A percentile compares a stretch with the other conserved stretches of the same genome.
These are phyloP conservation scores for Eilema caniola DNA, from an alignment of 2,888 invertebrate genomes.

Conservation along the genomic window DNA sequence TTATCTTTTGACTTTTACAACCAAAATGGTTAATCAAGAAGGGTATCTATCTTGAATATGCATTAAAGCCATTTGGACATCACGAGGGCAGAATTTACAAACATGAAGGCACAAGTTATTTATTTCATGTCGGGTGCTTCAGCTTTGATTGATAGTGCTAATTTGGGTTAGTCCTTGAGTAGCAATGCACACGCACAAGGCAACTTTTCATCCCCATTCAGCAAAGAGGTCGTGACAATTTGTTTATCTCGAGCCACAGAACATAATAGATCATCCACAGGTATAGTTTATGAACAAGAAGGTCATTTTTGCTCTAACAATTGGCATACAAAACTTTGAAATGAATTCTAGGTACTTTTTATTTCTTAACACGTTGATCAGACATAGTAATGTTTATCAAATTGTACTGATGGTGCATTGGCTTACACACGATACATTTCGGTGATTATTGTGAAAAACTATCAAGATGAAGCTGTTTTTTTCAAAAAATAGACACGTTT, in stretches of 20 bases:
- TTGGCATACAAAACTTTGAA: neutral
- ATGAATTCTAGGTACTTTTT: neutral
- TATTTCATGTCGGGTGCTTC: neutral
- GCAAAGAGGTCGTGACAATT: neutral
- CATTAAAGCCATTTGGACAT: neutral
- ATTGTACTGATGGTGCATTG: neutral
- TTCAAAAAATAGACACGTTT: neutral
- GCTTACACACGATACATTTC: too few species aligned
- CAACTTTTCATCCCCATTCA: neutral
- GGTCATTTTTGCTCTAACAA: neutral
- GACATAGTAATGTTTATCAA: neutral
- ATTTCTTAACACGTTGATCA: neutral
- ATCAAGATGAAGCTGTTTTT: neutral
- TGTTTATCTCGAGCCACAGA: conserved; percentile 1
- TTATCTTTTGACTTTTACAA: too few species aligned
- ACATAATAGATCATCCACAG: neutral
- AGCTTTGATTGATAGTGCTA: neutral
- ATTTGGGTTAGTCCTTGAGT: neutral
- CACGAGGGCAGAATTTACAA: neutral
- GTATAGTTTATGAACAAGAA: neutral
- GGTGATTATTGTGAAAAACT: too few species aligned
- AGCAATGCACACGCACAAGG: neutral
- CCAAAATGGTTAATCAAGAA: too few species aligned
- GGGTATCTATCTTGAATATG: neutral
- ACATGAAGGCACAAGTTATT: neutral